phyloP scores from a whole-genome alignment of 2,797 vertebrate genomes.

The Harpagifer antarcticus region DNA sequence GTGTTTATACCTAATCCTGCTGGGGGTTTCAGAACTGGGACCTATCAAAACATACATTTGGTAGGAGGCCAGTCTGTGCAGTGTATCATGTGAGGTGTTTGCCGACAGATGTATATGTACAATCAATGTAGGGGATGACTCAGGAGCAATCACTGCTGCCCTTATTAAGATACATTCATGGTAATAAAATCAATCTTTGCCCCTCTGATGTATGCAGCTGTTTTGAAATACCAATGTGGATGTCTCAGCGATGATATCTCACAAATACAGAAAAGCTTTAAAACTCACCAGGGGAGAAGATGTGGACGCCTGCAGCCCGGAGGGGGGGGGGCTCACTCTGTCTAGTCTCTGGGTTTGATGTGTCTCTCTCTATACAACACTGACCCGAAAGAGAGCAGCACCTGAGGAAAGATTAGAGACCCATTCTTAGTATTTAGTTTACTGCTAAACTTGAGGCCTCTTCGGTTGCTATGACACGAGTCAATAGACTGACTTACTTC shows the following conservation, averaged over 20 bases:
- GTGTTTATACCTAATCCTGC: too few species aligned
- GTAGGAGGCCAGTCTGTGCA: background rate
- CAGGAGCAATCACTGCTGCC: background rate
- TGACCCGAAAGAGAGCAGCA: conserved; percentile 16
- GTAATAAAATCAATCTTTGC: background rate
- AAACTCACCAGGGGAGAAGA: conserved; percentile 46
- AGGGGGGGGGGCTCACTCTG: conserved; percentile 7
- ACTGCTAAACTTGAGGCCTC: background rate
- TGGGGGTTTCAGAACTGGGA: too few species aligned
- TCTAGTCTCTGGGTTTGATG: background rate
- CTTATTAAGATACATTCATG: background rate
- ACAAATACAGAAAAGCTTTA: background rate
- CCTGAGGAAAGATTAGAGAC: conserved; percentile 19
- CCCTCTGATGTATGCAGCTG: background rate
- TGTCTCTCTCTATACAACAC: conserved; percentile 6
- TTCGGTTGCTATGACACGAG: too few species aligned
- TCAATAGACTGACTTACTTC: too few species aligned
- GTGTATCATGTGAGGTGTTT: background rate
- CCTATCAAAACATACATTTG: too few species aligned
- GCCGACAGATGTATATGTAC: background rate
- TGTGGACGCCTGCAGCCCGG: conserved; percentile 35
- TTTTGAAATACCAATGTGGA: background rate
- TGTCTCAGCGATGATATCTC: background rate
- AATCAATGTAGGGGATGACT: background rate
- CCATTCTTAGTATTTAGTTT: background rate